These are phyloP conservation scores for Cottus gobio DNA, from an alignment of 2,113 vertebrate species.

Conservation along the genomic window DNA sequence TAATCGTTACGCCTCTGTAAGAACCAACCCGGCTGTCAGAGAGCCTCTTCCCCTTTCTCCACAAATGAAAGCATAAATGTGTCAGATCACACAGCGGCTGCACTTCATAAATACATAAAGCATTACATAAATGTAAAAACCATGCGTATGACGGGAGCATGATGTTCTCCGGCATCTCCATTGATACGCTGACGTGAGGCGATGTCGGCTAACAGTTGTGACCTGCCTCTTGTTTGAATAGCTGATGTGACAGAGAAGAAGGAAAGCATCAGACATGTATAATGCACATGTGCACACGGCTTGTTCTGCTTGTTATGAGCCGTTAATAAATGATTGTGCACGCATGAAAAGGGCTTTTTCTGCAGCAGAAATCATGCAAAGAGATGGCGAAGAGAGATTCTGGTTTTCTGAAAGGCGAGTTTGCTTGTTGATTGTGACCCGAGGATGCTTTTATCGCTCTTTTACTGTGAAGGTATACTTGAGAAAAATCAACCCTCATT, in stretches of 20 bases:
- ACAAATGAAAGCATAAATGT: slow-evolving; percentile 37
- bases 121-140: slow-evolving; percentile 42
- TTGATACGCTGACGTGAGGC: slow-evolving; percentile 17
- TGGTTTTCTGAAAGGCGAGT: background rate
- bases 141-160: background rate
- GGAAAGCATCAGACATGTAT: slow-evolving; percentile 40
- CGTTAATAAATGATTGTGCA: slow-evolving; percentile 64
- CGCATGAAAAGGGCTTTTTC: slow-evolving; percentile 20
- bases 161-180: slow-evolving; percentile 27
- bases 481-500: slow-evolving; percentile 24
- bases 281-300: slow-evolving; percentile 28
- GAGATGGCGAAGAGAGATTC: background rate
- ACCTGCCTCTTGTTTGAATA: slow-evolving; percentile 11
- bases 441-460: background rate
- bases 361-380: slow-evolving; percentile 26
- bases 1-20: slow-evolving; percentile 33
- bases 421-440: slow-evolving; percentile 1
- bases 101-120: slow-evolving; percentile 63
- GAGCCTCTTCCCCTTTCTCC: slow-evolving; percentile 1
- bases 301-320: slow-evolving; percentile 29
- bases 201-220: slow-evolving; percentile 12
- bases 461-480: background rate
- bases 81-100: slow-evolving; percentile 36
- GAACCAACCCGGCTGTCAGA: background rate
- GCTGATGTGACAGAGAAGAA: slow-evolving; percentile 36